Evolutionary conservation across 2,888 invertebrate genomes (phyloP).

Genomic region (Patella pellucida): DNA sequence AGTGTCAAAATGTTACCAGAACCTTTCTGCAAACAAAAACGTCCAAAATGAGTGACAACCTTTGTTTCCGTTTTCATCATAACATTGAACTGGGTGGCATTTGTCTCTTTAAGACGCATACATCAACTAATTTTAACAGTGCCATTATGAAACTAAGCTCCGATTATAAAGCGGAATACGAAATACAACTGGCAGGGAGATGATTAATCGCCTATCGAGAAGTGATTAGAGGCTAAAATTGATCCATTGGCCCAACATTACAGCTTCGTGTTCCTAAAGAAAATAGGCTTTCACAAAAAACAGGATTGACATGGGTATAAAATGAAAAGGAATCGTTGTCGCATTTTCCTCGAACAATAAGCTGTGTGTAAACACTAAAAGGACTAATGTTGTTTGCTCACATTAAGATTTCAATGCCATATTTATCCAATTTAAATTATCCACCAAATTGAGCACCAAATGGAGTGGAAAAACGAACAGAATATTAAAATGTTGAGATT

Average conservation of each 20-base stretch:
- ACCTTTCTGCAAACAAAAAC: too few species aligned
- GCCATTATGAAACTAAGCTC: not conserved
- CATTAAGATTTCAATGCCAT: slow-evolving; percentile 20
- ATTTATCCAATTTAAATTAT: slow-evolving; percentile 28
- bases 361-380: slow-evolving; percentile 6
- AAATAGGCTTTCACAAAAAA: slow-evolving; percentile 10
- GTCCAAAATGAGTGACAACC: too few species aligned
- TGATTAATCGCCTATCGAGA: slow-evolving; percentile 1
- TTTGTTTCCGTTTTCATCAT: too few species aligned
- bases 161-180: not conserved
- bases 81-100: not conserved
- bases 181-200: slow-evolving; percentile 4
- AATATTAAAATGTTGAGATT: slow-evolving; percentile 19
- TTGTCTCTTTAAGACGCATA: not conserved
- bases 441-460: slow-evolving; percentile 27
- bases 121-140: not conserved
- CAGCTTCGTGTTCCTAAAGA: slow-evolving; percentile 2
- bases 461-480: slow-evolving; percentile 27
- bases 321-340: not conserved
- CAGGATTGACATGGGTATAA: slow-evolving; percentile 10
- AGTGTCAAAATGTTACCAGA: too few species aligned
- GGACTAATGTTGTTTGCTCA: slow-evolving; percentile 19
- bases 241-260: not conserved
- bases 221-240: slow-evolving; percentile 1
- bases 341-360: not conserved